Percentiles rank a stretch among this genome's conserved stretches.
Conservation (phyloP, 2,113 vertebrate species). For the Sminthopsis crassicaudata region DNA sequence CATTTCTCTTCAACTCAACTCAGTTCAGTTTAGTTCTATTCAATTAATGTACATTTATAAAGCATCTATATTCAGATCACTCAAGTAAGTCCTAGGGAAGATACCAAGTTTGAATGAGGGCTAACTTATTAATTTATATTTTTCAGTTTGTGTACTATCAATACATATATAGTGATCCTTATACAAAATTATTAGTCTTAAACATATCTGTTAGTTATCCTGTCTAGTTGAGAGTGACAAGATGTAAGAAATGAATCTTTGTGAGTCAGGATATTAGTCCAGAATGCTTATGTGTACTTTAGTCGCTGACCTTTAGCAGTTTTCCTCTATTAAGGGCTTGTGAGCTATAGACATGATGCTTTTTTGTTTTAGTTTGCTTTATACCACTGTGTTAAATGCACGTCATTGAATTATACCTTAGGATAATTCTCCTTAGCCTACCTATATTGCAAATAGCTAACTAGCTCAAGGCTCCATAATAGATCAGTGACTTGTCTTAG, state of each 20-base stretch:
- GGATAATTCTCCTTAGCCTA: background rate
- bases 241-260: background rate
- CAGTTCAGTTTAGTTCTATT: background rate
- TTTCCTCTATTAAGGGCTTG: background rate
- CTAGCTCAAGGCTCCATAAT: fast-evolving
- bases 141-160: background rate
- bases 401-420: background rate
- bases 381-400: background rate
- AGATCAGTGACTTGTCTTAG: background rate
- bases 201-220: background rate
- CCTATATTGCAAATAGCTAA: too few species aligned
- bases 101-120: background rate
- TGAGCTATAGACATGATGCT: background rate
- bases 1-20: background rate
- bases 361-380: background rate
- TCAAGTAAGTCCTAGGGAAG: background rate
- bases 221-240: background rate
- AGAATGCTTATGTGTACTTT: background rate
- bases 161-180: background rate
- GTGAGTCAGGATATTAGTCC: background rate
- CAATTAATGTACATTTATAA: background rate
- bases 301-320: fast-evolving
- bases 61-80: background rate
- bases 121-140: background rate
- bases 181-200: slow-evolving; percentile 1